Evolutionary conservation across 2,888 invertebrate genomes (phyloP).

Genomic region (Lutraria lutraria): DNA sequence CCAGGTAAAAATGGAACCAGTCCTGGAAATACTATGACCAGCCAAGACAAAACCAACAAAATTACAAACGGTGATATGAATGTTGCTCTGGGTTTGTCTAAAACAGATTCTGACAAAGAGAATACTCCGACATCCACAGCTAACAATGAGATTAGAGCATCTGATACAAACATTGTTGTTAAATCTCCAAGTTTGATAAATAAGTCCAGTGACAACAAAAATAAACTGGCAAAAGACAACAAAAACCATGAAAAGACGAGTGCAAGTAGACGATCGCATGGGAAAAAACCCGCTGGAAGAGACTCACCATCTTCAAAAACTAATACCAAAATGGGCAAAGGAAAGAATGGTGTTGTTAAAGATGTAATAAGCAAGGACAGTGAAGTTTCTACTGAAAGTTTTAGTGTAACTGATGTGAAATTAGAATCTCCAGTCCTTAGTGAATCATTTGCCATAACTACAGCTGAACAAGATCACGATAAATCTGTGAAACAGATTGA

Average conservation of each 20-base stretch:
- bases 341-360: neutral
- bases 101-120: conserved; percentile 76
- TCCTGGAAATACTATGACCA: conserved; percentile 12
- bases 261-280: neutral
- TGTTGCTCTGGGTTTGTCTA: conserved; percentile 31
- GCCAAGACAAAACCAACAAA: conserved; percentile 18
- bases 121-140: conserved; percentile 71
- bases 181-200: conserved; percentile 31
- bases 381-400: neutral
- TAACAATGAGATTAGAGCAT: conserved; percentile 20
- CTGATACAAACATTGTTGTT: neutral
- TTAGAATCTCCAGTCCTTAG: neutral
- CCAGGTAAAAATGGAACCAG: conserved; percentile 16
- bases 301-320: neutral
- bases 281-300: neutral
- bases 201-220: conserved; percentile 26
- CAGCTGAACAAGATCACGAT: conserved; percentile 57
- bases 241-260: neutral
- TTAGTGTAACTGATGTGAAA: neutral
- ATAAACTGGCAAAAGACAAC: conserved; percentile 10
- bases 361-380: neutral
- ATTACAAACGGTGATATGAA: conserved; percentile 39
- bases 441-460: conserved; percentile 9
- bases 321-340: neutral
- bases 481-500: conserved; percentile 73